phyloP scores from a whole-genome alignment of 2,888 invertebrate species.

The Brenthis ino region DNA sequence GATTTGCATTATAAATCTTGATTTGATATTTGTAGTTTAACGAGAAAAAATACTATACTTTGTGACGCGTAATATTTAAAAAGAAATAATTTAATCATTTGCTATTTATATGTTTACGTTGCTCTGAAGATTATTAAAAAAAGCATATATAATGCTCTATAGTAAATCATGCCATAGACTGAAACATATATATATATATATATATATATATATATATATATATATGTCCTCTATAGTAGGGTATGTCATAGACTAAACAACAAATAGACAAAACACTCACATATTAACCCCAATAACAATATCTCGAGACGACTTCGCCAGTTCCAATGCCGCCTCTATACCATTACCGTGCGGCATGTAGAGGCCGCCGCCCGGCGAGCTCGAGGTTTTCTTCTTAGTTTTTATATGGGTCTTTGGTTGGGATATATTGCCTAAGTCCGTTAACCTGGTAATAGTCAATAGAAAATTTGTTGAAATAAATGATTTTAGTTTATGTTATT shows the following conservation, averaged over 20 bases:
- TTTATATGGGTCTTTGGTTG: slow-evolving; percentile 67
- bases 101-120: too few species aligned
- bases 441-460: slow-evolving; percentile 79
- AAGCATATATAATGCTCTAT: neutral
- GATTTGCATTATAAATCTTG: too few species aligned
- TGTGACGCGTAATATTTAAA: too few species aligned
- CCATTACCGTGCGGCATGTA: slow-evolving; percentile 59
- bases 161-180: too few species aligned
- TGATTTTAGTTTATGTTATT: neutral
- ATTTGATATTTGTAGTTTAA: too few species aligned
- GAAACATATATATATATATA: too few species aligned
- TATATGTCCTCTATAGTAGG: too few species aligned
- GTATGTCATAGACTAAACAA: neutral
- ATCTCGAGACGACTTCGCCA: slow-evolving; percentile 65
- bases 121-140: too few species aligned
- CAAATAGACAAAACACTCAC: slow-evolving; percentile 49
- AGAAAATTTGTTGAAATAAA: neutral
- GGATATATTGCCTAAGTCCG: slow-evolving; percentile 88
- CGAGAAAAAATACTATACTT: too few species aligned
- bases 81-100: too few species aligned
- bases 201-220: too few species aligned
- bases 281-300: slow-evolving; percentile 66
- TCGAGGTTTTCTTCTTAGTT: slow-evolving; percentile 82
- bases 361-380: slow-evolving; percentile 72
- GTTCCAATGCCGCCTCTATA: slow-evolving; percentile 58